phyloP scores from a whole-genome alignment of 2,113 vertebrate genomes.

The Beaufortia kweichowensis region DNA sequence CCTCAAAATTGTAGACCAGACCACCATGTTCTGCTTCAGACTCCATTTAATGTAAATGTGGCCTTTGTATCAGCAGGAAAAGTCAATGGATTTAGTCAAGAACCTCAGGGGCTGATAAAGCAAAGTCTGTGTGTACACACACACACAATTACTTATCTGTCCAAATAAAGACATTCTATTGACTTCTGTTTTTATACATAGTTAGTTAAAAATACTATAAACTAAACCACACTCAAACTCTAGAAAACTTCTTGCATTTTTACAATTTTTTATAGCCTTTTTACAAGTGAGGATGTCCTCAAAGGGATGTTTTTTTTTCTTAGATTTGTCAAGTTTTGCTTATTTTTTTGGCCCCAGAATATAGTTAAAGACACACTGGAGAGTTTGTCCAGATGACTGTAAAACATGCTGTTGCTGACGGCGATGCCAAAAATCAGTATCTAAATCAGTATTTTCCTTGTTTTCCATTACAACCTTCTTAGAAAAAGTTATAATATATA shows the following conservation, averaged over 20 bases:
- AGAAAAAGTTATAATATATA: too few relatives aligned
- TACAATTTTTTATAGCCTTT: too few relatives aligned
- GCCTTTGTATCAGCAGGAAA: conserved; percentile 58
- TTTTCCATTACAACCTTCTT: neutral
- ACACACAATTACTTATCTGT: neutral
- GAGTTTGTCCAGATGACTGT: neutral
- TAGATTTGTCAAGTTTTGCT: too few relatives aligned
- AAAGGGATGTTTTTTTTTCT: too few relatives aligned
- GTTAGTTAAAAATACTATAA: too few relatives aligned
- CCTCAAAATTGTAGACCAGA: neutral
- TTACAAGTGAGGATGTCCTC: too few relatives aligned
- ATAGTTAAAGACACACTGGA: neutral
- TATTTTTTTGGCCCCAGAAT: too few relatives aligned
- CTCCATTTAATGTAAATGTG: conserved; percentile 50
- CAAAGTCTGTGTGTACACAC: neutral
- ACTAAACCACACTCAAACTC: too few relatives aligned
- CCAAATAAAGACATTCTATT: too few relatives aligned
- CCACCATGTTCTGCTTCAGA: conserved; percentile 54
- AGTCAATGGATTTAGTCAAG: conserved; percentile 52
- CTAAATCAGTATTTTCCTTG: neutral
- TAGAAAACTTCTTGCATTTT: too few relatives aligned
- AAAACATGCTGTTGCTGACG: neutral
- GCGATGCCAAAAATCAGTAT: neutral
- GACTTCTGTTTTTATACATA: too few relatives aligned
- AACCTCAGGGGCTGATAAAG: conserved; percentile 10